Base-by-base conservation (phyloP, 2,113 vertebrate species). In the Paedocypris sp. region DNA sequence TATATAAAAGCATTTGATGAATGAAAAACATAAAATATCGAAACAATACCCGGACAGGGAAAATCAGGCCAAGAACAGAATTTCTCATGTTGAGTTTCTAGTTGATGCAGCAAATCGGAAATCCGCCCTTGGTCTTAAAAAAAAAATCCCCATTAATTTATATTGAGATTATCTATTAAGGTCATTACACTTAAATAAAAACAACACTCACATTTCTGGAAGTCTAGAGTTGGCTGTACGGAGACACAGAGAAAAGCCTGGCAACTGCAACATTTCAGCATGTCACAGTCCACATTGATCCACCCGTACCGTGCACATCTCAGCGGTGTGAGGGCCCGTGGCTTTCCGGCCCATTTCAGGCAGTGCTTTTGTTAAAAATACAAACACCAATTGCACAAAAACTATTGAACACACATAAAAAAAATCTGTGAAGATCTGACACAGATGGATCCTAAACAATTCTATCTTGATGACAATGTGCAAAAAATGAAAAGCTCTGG, bases 41-140 rank as follows among this genome's bases (percentile, higher is more conserved):
- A n/a, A n/a, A n/a, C 33, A 54, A 50, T 79, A 98, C 94, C 93
- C 85, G 93, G 91, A 72, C 89, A 93, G 31, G 94, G 93, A 70
- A 88, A 93, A 68, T 94, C 92, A 1, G 93, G 92, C 94, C 94
- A 98, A 72, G 94, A 92, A 64, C 94, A 98, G 80, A 93, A 97
- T 66, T 94, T 93, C 75, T 96, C 90, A 4, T 98, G 94, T 32
- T 90, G 88, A 0, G 85, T 86, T 67, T 87, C 83, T 73, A 98
- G 82, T 6, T 89, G 85, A 38, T 75, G 83, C 60, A 82, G 84
- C 72, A 98, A 81, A 76, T 91, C 91, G 50, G 60, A 64, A 35
- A 93, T 87, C 52, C 90, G 85, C 3, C 85, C 83, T 72, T 88
- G 85, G 80, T 98, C 94, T 97, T 73, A 71, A 45, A 48, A n/a